Base-by-base conservation (phyloP, 2,113 vertebrate species). In the Rhinichthys klamathensis region DNA sequence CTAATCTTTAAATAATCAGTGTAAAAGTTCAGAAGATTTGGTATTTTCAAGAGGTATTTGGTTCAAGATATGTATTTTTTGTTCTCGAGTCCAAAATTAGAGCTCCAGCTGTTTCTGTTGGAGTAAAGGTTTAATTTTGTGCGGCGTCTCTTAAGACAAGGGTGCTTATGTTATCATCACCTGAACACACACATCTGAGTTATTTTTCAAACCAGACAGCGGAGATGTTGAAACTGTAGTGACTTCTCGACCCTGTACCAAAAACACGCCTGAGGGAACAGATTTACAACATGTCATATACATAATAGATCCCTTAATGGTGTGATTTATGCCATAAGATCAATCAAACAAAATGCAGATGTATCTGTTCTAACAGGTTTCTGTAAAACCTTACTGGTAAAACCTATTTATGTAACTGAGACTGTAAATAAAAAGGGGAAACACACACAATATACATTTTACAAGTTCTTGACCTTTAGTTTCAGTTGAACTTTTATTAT, bases 41-140 rank as follows among this genome's bases (percentile, higher is more conserved):
- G 3, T 38, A 41, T 41, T 41, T 41, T 21, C n/a, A 23, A 56
- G 18, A 56, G 18, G 54, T 21, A 56, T 41, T 41, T 41, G 41
- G 8, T 41, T 41, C 41, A 38, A 79, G 32, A 79, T 10, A 41
- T 41, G 54, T 41, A 4, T 35, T 27, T 73, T 73, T 15, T 25
- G 38, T 51, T 9, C 25, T 44, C 0, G 0, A n/a, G 32, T 61
- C 35, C 38, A 25, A 63, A 63, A 44, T 30, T 80, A 44, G 84
- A 83, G 74, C 65, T 90, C 92, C 93, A 94, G 91, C 91, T 94
- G 93, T 93, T 93, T 90, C 27, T 86, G 30, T 54, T 87, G 80
- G 67, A 75, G 84, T 75, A 88, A 80, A 89, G 88, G 88, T 91
- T 87, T 85, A 85, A 92, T 92, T 93, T 91, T 84, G 86, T 13